These are phyloP conservation scores for Ursus arctos DNA, from an alignment of 2,113 vertebrate species.

Conservation along the genomic window DNA sequence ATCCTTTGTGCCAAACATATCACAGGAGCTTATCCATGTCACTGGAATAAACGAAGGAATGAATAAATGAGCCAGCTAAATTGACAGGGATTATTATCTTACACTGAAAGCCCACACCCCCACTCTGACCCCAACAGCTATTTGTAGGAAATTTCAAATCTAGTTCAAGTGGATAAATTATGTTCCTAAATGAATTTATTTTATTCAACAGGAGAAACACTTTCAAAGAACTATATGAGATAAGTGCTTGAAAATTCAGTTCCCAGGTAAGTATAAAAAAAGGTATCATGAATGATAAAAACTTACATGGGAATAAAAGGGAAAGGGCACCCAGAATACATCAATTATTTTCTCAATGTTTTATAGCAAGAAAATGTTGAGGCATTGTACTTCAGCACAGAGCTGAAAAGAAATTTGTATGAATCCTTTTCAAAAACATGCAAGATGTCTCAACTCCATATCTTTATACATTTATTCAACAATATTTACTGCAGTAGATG, in stretches of 20 bases:
- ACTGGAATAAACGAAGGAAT: not conserved
- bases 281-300: not conserved
- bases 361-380: not conserved
- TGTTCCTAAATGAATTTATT: conserved; percentile 19
- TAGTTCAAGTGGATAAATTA: conserved; percentile 42
- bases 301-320: not conserved
- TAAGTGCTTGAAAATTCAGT: conserved; percentile 29
- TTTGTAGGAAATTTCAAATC: conserved; percentile 28
- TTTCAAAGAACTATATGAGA: conserved; percentile 25
- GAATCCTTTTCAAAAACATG: not conserved
- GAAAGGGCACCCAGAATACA: not conserved
- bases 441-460: not conserved
- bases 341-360: not conserved
- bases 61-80: not conserved
- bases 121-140: not conserved
- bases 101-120: not conserved
- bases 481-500: not conserved
- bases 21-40: not conserved
- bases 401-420: conserved; percentile 35
- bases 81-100: not conserved
- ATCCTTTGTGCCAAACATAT: not conserved
- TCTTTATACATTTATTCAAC: not conserved
- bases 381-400: not conserved
- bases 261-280: not conserved
- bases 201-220: conserved; percentile 11